Base-by-base conservation (phyloP, 2,113 vertebrate genomes). In the Siniperca knerii region DNA sequence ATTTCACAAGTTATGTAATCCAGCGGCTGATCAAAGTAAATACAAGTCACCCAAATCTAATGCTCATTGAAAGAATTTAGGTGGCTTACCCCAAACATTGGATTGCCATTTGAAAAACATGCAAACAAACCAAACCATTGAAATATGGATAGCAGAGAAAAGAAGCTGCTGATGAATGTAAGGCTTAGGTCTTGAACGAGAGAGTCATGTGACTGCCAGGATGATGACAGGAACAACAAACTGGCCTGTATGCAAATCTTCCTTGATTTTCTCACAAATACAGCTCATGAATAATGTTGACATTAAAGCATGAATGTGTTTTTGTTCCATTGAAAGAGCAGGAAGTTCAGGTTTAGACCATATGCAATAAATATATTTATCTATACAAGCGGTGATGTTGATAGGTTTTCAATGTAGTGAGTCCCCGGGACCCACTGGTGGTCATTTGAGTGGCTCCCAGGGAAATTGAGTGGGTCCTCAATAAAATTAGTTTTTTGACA, bases 1-100 rank as follows among this genome's bases (percentile, higher is more conserved):
- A 67, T 88, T 88, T 86, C n/a, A 82, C 18, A 62, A 48, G 54
- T 93, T 90, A 84, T 73, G 74, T 84, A 91, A 91, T 83, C 42
- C 83, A 68, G 57, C 2, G 8, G 54, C 75, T 84, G 81, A 89
- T 90, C 79, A 91, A 86, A 87, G 81, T 83, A 65, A 89, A 88
- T 77, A 86, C 79, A 79, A 77, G 82, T 85, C 82, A 75, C 50
- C 67, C 67, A 81, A 83, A 85, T 85, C 62, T 76, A 85, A 79
- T 11, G 58, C 75, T 77, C 25, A 70, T 52, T 78, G 48, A 82
- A 64, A 25, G 58, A 67, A 61, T 77, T 44, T 65, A 1, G 37
- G 60, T 80, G 70, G 77, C 75, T 87, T 65, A 71, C 16, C 12
- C 54, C 35, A 74, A 68, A 83, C 60, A 69, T n/a, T 73, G 48